Evolutionary conservation across 1,140 invertebrate species (phyloP).

Genomic region (Chionoecetes opilio): DNA sequence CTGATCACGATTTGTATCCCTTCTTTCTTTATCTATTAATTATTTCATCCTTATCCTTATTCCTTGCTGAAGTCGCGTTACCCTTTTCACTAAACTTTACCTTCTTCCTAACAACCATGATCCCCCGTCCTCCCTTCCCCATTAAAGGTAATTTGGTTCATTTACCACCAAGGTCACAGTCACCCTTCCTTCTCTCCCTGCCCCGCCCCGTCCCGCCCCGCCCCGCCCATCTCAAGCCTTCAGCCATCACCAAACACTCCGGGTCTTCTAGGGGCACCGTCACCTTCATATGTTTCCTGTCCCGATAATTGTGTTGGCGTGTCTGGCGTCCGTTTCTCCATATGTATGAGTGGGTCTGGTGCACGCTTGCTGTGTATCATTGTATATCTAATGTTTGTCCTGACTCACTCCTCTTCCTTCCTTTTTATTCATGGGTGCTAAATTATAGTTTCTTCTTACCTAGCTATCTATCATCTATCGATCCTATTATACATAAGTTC

Average conservation of each 20-base stretch:
- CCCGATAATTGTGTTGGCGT: constrained; percentile 18
- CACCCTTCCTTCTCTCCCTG: too few relatives aligned
- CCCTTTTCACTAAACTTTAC: background rate
- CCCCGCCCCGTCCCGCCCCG: too few relatives aligned
- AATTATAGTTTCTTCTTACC: too few relatives aligned
- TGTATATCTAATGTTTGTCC: background rate
- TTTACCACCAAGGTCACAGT: background rate
- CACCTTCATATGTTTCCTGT: background rate
- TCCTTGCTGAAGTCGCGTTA: too few relatives aligned
- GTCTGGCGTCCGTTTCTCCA: background rate
- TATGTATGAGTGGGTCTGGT: background rate
- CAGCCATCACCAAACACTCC: background rate
- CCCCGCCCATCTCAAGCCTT: background rate
- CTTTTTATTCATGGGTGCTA: background rate
- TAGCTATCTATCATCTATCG: too few relatives aligned
- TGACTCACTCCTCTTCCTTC: background rate
- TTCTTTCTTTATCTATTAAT: too few relatives aligned
- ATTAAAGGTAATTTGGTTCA: too few relatives aligned
- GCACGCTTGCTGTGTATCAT: background rate
- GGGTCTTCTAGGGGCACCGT: background rate
- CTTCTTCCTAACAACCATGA: background rate
- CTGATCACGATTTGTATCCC: too few relatives aligned
- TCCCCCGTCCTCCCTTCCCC: background rate
- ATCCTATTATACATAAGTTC: too few relatives aligned
- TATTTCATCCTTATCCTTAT: too few relatives aligned